Evolutionary conservation across 2,888 invertebrate genomes (phyloP).

Genomic region (Nephrotoma guestfalica): DNA sequence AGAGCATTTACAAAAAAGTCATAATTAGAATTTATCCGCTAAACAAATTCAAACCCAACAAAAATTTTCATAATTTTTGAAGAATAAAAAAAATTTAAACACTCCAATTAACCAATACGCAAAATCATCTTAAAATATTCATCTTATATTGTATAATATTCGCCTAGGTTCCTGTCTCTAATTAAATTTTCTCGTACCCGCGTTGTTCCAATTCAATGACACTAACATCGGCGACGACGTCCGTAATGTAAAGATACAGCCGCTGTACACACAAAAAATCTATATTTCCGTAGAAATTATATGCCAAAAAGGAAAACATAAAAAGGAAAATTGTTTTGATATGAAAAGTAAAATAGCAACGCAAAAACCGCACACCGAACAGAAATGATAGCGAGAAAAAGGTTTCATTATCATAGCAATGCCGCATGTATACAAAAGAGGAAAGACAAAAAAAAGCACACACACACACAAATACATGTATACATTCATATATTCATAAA

Average conservation of each 20-base stretch:
- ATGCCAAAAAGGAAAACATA: background rate
- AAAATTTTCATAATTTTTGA: background rate
- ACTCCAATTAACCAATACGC: background rate
- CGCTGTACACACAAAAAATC: background rate
- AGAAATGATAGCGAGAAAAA: background rate
- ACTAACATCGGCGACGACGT: background rate
- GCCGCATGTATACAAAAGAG: background rate
- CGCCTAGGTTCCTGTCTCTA: background rate
- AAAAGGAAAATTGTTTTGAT: background rate
- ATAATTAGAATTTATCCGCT: too few relatives aligned
- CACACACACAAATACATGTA: background rate
- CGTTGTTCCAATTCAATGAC: background rate
- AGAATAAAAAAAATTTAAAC: too few relatives aligned
- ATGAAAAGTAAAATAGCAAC: background rate
- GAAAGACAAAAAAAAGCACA: background rate
- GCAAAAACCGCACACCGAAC: background rate
- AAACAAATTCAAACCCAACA: background rate
- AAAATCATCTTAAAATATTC: background rate
- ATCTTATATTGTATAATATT: background rate
- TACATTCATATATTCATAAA: background rate
- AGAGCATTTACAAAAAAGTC: too few relatives aligned
- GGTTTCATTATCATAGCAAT: background rate
- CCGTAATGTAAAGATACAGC: background rate
- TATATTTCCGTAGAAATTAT: background rate
- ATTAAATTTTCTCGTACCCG: background rate